Base-by-base conservation (phyloP, 1,140 invertebrate species). In the Bacillus rossius region DNA sequence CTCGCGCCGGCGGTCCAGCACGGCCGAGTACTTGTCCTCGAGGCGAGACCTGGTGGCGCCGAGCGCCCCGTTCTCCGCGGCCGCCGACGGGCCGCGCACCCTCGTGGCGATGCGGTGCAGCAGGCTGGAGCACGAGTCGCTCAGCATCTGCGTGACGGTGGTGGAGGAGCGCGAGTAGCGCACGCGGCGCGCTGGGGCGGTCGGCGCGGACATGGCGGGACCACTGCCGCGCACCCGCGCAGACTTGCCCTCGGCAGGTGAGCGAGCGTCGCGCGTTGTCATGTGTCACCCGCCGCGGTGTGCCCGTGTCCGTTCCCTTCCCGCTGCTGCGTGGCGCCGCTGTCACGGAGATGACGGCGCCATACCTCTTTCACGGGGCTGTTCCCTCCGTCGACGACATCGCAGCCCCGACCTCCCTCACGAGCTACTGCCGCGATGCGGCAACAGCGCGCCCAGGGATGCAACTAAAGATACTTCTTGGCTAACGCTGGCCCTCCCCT, bases 101-200 rank as follows among this genome's bases (percentile, higher is more conserved):
- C 77, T 69, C 29, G 85, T 84, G 0, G 87, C 86, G 61, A 92
- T 74, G 45, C 88, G 77, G 64, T 91, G 88, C 54, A 93, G 78
- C 23, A 92, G 79, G 73, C 81, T 92, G 60, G 88, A 87, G 73
- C 89, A 93, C 57, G 89, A 90, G 67, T 92, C 89, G 49, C 82
- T 87, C 57, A 93, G 75, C 61, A 93, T 75, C 72, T 92, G 90
- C 43, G 88, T 88, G 54, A 92, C 88, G 74, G 87, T 89, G 14
- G 87, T 89, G 25, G 87, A 88, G 17, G 87, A 84, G 17, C 89
- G 82, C 38, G 82, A 76, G 72, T 90, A 91, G 34, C 86, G 79
- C 64, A 79, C 78, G 53, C 80, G 79, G 57, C 82, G 78, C 17
- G 74, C 70, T 40, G 69, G 69, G 71, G 69, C 72, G 64, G 61